These are phyloP conservation scores for Enteromius viviparus DNA, from an alignment of 2,797 vertebrate genomes.

Conservation along the genomic window DNA sequence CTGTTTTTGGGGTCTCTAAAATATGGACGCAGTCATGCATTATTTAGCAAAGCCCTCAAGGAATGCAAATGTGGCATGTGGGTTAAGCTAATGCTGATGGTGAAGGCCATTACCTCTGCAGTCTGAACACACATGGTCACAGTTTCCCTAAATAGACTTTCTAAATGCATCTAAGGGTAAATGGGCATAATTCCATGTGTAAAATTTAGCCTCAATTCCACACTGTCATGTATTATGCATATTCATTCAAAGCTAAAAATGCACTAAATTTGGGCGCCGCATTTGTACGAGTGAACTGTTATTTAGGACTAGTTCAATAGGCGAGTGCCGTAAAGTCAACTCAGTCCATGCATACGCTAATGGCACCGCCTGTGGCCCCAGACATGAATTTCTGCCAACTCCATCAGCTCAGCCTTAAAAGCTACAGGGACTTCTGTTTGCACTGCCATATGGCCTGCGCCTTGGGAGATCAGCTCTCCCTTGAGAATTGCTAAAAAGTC, in stretches of 20 bases:
- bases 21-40: conserved; percentile 40
- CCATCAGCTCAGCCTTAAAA: conserved; percentile 57
- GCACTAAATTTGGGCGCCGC: neutral
- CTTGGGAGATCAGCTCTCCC: neutral
- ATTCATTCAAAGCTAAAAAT: neutral
- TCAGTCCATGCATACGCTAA: conserved; percentile 42
- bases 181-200: neutral
- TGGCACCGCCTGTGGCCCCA: conserved; percentile 26
- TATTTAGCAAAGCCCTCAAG: conserved; percentile 46
- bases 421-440: conserved; percentile 56
- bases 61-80: conserved; percentile 45
- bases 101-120: conserved; percentile 15
- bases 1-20: conserved; percentile 13
- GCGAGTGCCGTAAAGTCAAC: neutral
- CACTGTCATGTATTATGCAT: conserved; percentile 12
- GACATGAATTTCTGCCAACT: conserved; percentile 58
- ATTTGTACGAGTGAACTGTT: conserved; percentile 15
- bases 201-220: neutral
- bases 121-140: conserved; percentile 9
- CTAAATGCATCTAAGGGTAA: conserved; percentile 19
- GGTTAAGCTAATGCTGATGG: conserved; percentile 31
- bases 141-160: conserved; percentile 19
- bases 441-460: conserved; percentile 64
- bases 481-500: conserved; percentile 28
- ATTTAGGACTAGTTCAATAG: conserved; percentile 24